These are phyloP conservation scores for Athalia cordata DNA, from an alignment of 2,888 invertebrate species.

Conservation along the genomic window DNA sequence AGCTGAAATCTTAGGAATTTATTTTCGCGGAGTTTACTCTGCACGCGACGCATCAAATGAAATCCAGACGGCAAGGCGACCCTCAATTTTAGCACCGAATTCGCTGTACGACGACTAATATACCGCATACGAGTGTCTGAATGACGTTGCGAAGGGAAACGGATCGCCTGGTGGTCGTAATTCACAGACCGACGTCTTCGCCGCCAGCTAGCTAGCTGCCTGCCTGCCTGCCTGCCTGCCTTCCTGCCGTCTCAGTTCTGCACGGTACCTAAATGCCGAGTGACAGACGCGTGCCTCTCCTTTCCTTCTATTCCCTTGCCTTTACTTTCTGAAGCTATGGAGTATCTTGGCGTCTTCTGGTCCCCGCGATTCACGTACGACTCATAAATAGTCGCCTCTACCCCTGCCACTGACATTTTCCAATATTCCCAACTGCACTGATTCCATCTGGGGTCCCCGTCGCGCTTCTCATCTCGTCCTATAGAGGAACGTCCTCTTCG, in stretches of 20 bases:
- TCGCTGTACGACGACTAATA: background rate
- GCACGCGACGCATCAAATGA: background rate
- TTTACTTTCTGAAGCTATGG: constrained; percentile 6
- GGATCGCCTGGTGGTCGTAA: constrained; percentile 39
- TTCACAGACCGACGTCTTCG: constrained; percentile 43
- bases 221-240: background rate
- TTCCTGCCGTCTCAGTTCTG: constrained; percentile 27
- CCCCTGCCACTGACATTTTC: constrained; percentile 65
- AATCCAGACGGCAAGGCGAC: background rate
- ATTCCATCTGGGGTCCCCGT: constrained; percentile 68
- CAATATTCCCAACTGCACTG: constrained; percentile 70
- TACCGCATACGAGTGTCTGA: background rate
- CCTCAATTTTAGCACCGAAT: constrained; percentile 3
- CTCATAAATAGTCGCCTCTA: constrained; percentile 67
- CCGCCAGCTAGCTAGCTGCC: background rate
- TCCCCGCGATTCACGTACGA: constrained; percentile 66
- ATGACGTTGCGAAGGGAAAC: constrained; percentile 27
- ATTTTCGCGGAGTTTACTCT: background rate
- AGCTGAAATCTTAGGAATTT: too few species aligned
- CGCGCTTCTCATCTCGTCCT: constrained; percentile 47
- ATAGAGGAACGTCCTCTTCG: constrained; percentile 31
- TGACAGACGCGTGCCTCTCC: constrained; percentile 46
- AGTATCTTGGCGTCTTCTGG: constrained; percentile 37
- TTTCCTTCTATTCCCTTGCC: constrained; percentile 40
- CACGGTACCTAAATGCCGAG: constrained; percentile 35